Evolutionary conservation across 2,113 vertebrate genomes (phyloP).

Genomic region (Euleptes europaea): DNA sequence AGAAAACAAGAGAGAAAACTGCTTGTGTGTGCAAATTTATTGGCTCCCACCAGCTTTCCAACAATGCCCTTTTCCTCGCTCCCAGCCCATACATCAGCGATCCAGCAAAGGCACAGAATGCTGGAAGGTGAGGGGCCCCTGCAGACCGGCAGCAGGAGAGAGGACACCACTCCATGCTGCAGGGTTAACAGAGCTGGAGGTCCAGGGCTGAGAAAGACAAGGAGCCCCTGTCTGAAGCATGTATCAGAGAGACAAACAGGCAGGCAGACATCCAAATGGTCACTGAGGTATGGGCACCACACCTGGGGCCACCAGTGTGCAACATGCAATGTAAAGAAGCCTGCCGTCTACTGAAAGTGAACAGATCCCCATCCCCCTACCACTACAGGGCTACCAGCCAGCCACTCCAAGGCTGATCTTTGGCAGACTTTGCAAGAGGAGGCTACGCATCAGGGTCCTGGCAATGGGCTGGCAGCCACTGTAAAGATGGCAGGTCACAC

Average conservation of each 20-base stretch:
- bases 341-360: not conserved
- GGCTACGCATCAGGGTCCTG: not conserved
- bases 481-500: not conserved
- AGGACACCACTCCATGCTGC: not conserved
- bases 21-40: not conserved
- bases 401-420: constrained; percentile 5
- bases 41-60: not conserved
- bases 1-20: not conserved
- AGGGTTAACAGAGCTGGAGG: not conserved
- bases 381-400: not conserved
- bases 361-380: not conserved
- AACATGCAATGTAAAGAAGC: not conserved
- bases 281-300: not conserved
- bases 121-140: not conserved
- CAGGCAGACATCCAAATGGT: not conserved
- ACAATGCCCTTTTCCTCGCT: not conserved
- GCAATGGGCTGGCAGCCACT: not conserved
- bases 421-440: not conserved
- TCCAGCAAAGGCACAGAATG: constrained; percentile 12
- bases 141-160: not conserved
- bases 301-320: not conserved
- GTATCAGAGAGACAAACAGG: not conserved
- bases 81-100: not conserved
- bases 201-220: not conserved
- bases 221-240: not conserved